Conservation (phyloP, 30 jellyfish, hydroid and myxozoan species). For the Aurelia aurita region DNA sequence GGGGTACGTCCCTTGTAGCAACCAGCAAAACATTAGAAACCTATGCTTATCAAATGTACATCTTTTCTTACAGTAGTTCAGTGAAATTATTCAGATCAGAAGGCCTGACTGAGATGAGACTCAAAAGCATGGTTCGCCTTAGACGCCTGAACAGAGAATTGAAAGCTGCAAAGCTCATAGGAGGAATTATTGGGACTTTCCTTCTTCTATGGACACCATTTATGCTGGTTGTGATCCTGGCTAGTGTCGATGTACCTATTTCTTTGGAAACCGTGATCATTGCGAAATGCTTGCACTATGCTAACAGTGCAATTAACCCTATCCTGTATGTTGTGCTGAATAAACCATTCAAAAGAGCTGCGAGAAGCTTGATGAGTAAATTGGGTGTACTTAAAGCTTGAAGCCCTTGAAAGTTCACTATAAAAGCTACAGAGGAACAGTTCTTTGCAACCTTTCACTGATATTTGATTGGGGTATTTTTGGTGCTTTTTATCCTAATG, state of each 20-base stretch:
- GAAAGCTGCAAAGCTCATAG: constrained; percentile 89
- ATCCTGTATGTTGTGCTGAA: constrained; percentile 78
- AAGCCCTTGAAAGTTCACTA: too few relatives aligned
- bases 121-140: constrained; percentile 18
- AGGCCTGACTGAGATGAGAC: constrained; percentile 32
- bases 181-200: constrained; percentile 83
- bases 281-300: constrained; percentile 74
- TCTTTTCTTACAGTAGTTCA: not conserved
- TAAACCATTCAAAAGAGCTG: constrained; percentile 63
- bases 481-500: too few relatives aligned
- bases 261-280: constrained; percentile 46
- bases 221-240: constrained; percentile 73
- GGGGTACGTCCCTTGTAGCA: too few relatives aligned
- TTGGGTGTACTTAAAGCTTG: too few relatives aligned
- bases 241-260: constrained; percentile 27
- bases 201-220: constrained; percentile 91
- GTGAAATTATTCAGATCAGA: constrained; percentile 4
- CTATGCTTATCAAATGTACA: too few relatives aligned
- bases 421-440: too few relatives aligned
- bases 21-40: too few relatives aligned
- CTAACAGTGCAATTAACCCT: constrained; percentile 92
- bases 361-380: too few relatives aligned
- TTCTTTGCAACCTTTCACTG: too few relatives aligned
- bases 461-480: too few relatives aligned
- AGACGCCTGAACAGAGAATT: constrained; percentile 55